phyloP scores from a whole-genome alignment of 2,797 vertebrate genomes.

The Enteromius afrohamiltoni region DNA sequence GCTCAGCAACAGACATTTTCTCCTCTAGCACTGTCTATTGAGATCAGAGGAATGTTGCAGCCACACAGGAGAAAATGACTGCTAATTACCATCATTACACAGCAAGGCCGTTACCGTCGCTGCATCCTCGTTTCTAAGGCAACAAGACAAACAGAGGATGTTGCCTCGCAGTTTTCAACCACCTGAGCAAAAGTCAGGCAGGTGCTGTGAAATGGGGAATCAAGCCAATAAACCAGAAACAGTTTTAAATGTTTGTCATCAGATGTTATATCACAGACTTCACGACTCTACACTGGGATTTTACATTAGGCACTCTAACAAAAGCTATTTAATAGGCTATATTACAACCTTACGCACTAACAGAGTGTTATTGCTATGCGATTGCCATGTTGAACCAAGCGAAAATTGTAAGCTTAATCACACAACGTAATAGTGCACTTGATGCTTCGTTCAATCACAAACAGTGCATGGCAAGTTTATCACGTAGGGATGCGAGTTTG shows the following conservation, averaged over 20 bases:
- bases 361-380: neutral
- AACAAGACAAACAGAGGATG: slow-evolving; percentile 38
- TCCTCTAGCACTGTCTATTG: slow-evolving; percentile 33
- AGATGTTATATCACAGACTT: slow-evolving; percentile 13
- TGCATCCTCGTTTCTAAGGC: slow-evolving; percentile 31
- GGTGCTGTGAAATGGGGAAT: slow-evolving; percentile 30
- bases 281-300: neutral
- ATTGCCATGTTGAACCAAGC: neutral
- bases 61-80: slow-evolving; percentile 36
- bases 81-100: slow-evolving; percentile 47
- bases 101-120: slow-evolving; percentile 8
- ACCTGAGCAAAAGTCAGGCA: slow-evolving; percentile 41
- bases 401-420: neutral
- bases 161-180: neutral
- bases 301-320: neutral
- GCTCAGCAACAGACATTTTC: slow-evolving; percentile 28
- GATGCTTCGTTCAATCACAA: neutral
- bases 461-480: neutral
- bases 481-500: neutral
- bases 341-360: neutral
- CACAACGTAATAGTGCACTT: neutral
- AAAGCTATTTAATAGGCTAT: neutral
- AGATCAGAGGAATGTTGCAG: slow-evolving; percentile 44
- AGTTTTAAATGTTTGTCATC: neutral
- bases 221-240: neutral